Evolutionary conservation across 2,797 vertebrate genomes (phyloP).

Genomic region (Pangasius macronema): DNA sequence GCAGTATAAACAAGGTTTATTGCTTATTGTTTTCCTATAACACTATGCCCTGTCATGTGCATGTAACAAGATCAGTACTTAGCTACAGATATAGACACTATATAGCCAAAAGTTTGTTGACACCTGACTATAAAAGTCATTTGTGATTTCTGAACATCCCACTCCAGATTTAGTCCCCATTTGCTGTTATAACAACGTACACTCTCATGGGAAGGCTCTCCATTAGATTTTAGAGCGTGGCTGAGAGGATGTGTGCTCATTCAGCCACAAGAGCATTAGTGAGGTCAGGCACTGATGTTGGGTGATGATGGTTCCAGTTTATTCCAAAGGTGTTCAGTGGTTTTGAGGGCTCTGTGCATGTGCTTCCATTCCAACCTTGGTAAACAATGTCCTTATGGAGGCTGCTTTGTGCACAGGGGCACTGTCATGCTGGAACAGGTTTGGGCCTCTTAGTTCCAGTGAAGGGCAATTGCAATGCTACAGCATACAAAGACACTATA

Average conservation of each 20-base stretch:
- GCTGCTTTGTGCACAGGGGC: no score
- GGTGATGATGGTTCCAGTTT: not conserved
- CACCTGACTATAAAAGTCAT: not conserved
- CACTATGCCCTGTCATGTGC: not conserved
- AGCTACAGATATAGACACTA: not conserved
- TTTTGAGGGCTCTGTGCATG: not conserved
- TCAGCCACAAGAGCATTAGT: not conserved
- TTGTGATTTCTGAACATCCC: not conserved
- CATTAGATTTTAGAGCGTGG: not conserved
- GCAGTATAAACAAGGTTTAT: no score
- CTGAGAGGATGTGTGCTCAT: not conserved
- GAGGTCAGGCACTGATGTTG: not conserved
- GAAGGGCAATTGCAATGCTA: no score
- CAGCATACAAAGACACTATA: no score
- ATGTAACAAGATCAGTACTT: not conserved
- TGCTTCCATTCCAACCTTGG: not conserved
- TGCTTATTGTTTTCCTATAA: constrained; percentile 6
- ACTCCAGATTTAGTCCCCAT: not conserved
- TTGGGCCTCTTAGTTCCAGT: no score
- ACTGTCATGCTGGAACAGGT: no score
- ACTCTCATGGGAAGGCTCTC: constrained; percentile 14
- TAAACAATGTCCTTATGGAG: not conserved
- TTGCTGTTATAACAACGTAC: not conserved
- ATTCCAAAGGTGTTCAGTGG: no score
- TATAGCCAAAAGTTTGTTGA: no score